A percentile compares a stretch with the other conserved stretches of the same genome.
Evolutionary conservation across 2,797 vertebrate genomes (phyloP).

Genomic region (Melanotaenia maccullochi): DNA sequence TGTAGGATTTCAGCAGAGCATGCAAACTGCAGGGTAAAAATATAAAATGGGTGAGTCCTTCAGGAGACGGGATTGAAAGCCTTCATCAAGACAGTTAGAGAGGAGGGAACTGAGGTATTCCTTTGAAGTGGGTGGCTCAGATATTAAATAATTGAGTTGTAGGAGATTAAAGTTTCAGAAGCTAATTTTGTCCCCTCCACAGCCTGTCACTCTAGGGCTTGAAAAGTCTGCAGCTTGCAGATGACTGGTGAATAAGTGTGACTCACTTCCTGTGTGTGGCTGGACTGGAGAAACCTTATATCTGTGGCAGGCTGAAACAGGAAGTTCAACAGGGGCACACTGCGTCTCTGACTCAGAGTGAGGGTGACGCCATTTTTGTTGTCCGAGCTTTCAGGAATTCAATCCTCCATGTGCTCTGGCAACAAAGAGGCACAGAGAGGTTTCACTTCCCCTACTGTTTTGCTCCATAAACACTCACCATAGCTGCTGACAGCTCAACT

Average conservation of each 20-base stretch:
- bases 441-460: constrained; percentile 67
- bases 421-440: constrained; percentile 64
- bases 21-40: constrained; percentile 66
- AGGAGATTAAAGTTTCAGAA: constrained; percentile 83
- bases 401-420: constrained; percentile 62
- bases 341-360: constrained; percentile 69
- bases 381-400: constrained; percentile 78
- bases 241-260: constrained; percentile 73
- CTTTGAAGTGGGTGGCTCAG: constrained; percentile 79
- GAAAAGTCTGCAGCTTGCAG: constrained; percentile 69
- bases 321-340: constrained; percentile 80
- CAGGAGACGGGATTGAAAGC: constrained; percentile 70
- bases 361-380: constrained; percentile 79
- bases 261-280: constrained; percentile 81
- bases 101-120: constrained; percentile 69
- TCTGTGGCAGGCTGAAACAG: constrained; percentile 75
- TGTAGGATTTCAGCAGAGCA: constrained; percentile 58
- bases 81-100: constrained; percentile 64
- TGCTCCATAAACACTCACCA: constrained; percentile 61
- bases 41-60: constrained; percentile 71
- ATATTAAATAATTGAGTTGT: constrained; percentile 85
- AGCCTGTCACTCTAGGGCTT: constrained; percentile 70
- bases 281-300: constrained; percentile 78
- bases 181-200: constrained; percentile 76
- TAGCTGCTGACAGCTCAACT: constrained; percentile 71